A percentile compares a stretch with the other conserved stretches of the same genome.
phyloP scores from a whole-genome alignment of 2,113 vertebrate species.

The Platysteira castanea region DNA sequence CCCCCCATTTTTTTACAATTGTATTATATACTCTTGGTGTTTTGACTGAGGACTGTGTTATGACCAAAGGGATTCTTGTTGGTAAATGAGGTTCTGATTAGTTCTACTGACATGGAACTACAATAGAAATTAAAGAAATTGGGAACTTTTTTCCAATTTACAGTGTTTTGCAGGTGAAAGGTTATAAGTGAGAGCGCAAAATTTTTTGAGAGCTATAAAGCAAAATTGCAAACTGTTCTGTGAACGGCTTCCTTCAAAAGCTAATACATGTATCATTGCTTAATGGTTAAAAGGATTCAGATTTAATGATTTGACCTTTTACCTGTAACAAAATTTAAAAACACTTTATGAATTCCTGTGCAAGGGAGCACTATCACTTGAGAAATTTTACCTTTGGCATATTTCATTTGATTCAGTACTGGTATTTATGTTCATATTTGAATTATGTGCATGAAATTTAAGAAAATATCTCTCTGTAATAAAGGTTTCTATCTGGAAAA shows the following conservation, averaged over 20 bases:
- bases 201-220: neutral
- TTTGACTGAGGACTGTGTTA: neutral
- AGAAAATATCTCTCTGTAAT: neutral
- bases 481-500: neutral
- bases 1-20: rapidly evolving
- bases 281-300: neutral
- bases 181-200: neutral
- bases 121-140: neutral
- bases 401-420: neutral
- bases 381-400: neutral
- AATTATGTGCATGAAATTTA: neutral
- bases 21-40: neutral
- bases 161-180: neutral
- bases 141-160: neutral
- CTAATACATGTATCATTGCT: neutral
- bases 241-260: neutral
- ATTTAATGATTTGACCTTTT: neutral
- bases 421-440: neutral
- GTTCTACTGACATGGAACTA: neutral
- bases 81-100: neutral
- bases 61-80: neutral
- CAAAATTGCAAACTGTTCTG: neutral
- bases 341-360: neutral
- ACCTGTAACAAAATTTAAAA: neutral
- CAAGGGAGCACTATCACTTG: neutral